Percentiles rank a stretch among this genome's conserved stretches.
Conservation (phyloP, 2,888 invertebrate species). For the Chloromyia formosa region DNA sequence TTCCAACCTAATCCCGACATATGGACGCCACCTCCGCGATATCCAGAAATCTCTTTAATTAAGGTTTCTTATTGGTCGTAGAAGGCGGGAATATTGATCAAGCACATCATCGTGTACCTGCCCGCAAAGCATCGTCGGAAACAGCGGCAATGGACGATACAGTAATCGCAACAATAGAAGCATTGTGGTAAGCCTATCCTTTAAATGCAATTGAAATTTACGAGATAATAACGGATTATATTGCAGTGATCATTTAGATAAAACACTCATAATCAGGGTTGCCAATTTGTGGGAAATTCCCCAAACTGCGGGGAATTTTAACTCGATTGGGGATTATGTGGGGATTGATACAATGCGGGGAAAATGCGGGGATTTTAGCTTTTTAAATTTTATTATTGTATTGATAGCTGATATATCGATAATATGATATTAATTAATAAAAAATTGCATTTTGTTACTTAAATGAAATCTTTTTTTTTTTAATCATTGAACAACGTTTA, state of each 20-base stretch:
- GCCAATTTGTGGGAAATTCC: too few relatives aligned
- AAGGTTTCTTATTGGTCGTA: conserved; percentile 80
- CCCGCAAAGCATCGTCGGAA: conserved; percentile 80
- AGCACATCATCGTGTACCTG: conserved; percentile 84
- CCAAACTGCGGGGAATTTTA: too few relatives aligned
- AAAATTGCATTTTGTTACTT: too few relatives aligned
- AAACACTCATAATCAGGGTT: too few relatives aligned
- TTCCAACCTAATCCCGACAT: conserved; percentile 79
- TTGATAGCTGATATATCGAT: too few relatives aligned
- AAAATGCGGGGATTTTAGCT: too few relatives aligned
- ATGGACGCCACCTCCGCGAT: conserved; percentile 75
- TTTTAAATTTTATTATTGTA: too few relatives aligned
- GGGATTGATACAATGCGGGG: too few relatives aligned
- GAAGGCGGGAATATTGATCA: conserved; percentile 89
- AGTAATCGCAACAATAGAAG: conserved; percentile 70
- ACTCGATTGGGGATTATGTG: too few relatives aligned
- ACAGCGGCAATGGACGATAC: conserved; percentile 82
- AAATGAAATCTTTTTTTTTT: too few relatives aligned
- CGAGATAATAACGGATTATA: background rate
- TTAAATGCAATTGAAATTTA: background rate
- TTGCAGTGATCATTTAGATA: conserved; percentile 62
- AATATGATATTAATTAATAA: too few relatives aligned
- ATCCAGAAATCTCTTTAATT: conserved; percentile 84
- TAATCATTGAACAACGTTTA: too few relatives aligned
- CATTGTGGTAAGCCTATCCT: conserved; percentile 64